phyloP scores from a whole-genome alignment of 2,888 invertebrate species.

The Ormyrus thymus region DNA sequence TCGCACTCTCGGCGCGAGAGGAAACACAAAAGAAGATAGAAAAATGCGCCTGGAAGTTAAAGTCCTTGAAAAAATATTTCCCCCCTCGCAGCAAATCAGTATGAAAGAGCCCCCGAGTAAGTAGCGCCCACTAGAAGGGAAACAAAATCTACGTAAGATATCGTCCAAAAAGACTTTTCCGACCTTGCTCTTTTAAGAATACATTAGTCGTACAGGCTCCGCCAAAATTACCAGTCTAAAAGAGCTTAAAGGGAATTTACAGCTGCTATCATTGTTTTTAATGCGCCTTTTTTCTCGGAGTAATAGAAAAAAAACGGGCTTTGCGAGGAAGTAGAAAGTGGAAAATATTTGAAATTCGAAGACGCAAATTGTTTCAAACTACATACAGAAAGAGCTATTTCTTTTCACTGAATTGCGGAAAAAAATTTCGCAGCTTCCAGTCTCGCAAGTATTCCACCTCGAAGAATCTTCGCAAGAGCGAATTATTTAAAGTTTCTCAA shows the following conservation, averaged over 20 bases:
- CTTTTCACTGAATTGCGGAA: too few relatives aligned
- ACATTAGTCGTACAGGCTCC: not conserved
- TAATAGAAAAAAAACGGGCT: too few relatives aligned
- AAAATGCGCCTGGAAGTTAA: slow-evolving; percentile 16
- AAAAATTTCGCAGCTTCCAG: too few relatives aligned
- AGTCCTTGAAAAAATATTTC: slow-evolving; percentile 42
- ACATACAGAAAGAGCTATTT: too few relatives aligned
- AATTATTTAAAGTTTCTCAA: not conserved
- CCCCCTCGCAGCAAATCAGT: slow-evolving; percentile 4
- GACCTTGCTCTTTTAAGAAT: slow-evolving; percentile 5
- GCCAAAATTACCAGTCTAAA: not conserved
- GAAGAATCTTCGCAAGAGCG: not conserved
- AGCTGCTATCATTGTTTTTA: too few relatives aligned
- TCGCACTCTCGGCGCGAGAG: not conserved
- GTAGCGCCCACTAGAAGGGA: not conserved
- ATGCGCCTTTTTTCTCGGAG: too few relatives aligned
- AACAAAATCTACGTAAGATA: slow-evolving; percentile 8
- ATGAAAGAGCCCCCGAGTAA: not conserved
- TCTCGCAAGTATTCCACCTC: too few relatives aligned
- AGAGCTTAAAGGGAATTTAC: too few relatives aligned
- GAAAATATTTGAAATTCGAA: too few relatives aligned
- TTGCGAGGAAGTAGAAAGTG: too few relatives aligned
- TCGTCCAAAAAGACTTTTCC: slow-evolving; percentile 17
- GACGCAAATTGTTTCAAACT: too few relatives aligned
- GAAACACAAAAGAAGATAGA: not conserved